Base-by-base conservation (phyloP, 1,140 invertebrate genomes). In the Halotydeus destructor region DNA sequence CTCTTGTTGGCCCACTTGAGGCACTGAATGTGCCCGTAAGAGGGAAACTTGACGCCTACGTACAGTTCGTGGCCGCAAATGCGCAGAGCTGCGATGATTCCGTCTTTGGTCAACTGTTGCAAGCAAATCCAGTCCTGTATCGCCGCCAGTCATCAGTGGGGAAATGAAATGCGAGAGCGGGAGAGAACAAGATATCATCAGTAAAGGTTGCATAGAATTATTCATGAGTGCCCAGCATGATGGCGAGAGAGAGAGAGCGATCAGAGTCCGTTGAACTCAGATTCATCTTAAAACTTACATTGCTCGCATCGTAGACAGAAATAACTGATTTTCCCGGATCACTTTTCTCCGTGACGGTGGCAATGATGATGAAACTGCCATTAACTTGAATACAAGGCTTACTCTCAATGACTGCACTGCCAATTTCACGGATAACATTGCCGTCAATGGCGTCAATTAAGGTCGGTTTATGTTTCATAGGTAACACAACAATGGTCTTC, bases 401-500 rank as follows among this genome's bases (percentile, higher is more conserved):
- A 39, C 23, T 27, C 16, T 39, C 38, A 27, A 39, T 39, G 18
- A 22, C 22, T 11, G 12, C 4, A 4, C 25, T n/a, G 16, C 26
- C 26, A 26, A 39, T 39, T 27, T 39, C 38, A 28, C 30, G 38
- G 9, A 39, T 16, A 26, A 39, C 21, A 28, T 39, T 39, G 21
- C 38, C 38, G 0, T 24, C 14, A 9, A 27, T 28, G 4, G 38
- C 38, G 6, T 39, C 38, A n/a, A 39, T n/a, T 5, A 39, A 24
- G 23, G 38, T 39, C 2, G 38, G 38, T 16, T 39, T 39, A 12
- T 39, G 38, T 39, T 39, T 39, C 38, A 39, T 39, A 16, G 38
- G 38, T 11, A 39, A 18, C 5, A 39, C 38, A 11, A 39, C 11
- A 1, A 39, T 11, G 5, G 18, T 26, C 11, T 39, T 39, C 5